Percentiles rank a stretch among this genome's conserved stretches.
Conservation (phyloP, 64 coral and sea anemone genomes). For the Pocillopora verrucosa region DNA sequence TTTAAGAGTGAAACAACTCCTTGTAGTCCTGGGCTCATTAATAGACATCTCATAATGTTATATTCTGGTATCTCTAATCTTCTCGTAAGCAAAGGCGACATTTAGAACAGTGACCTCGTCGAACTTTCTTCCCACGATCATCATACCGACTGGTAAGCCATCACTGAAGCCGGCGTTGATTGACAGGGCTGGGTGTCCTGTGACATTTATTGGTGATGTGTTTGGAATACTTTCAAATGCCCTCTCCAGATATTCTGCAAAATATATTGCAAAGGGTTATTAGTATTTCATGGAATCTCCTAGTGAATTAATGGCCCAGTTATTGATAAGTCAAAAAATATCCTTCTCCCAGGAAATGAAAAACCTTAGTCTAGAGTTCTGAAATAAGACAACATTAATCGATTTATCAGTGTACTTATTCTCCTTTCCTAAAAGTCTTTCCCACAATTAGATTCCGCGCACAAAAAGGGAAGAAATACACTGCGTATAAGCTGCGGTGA, state of each 20-base stretch:
- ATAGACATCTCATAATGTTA: not conserved
- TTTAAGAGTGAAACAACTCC: too few relatives aligned
- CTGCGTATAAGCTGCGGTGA: too few relatives aligned
- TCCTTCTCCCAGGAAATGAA: too few relatives aligned
- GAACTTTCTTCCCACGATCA: conserved; percentile 78
- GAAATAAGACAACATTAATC: too few relatives aligned
- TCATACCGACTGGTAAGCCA: conserved; percentile 77
- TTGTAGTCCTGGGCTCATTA: too few relatives aligned
- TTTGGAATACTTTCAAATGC: not conserved
- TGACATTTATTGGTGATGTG: conserved; percentile 26
- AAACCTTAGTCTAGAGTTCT: too few relatives aligned
- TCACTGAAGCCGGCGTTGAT: conserved; percentile 55
- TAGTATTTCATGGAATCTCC: not conserved
- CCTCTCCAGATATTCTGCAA: conserved; percentile 34
- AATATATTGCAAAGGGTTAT: not conserved
- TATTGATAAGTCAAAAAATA: too few relatives aligned
- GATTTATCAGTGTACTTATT: too few relatives aligned
- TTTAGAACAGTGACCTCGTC: conserved; percentile 75
- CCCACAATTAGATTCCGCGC: too few relatives aligned
- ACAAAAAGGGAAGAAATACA: too few relatives aligned
- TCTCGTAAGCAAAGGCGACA: conserved; percentile 71
- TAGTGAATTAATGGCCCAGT: not conserved
- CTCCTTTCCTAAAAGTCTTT: too few relatives aligned
- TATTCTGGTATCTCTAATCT: conserved; percentile 23
- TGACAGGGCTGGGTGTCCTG: conserved; percentile 61